Evolutionary conservation across 2,797 vertebrate genomes (phyloP), one percentile per base, ranked within the genome.

Genomic region (Sphaeramia orbicularis): DNA sequence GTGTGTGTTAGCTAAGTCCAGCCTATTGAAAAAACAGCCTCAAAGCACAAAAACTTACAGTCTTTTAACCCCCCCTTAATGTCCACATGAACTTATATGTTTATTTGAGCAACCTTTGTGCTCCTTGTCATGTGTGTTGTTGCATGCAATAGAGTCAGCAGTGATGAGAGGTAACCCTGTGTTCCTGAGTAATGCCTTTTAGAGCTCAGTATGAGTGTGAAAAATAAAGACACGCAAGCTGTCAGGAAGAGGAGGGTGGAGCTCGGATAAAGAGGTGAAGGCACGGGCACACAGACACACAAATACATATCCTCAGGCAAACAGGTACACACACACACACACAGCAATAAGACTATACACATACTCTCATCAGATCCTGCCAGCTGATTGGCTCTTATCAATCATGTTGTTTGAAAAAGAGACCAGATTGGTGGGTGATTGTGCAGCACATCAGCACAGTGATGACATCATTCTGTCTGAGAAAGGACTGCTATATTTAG

Each of bases 381-480:
- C 36, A 53, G 49, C 77, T 14, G 41, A 85, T 84, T 81, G 84
- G 83, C 65, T 83, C 70, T 36, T 58, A 85, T 86, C 70, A 71
- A 73, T 75, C 55, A 7, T 47, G 37, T 67, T 58, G 4, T 67
- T 69, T 36, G 36, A 66, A 61, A 80, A 66, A 64, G 57, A 62
- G 18, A 78, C 54, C 60, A 81, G 64, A 88, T 90, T 87, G 82
- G 80, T 84, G 61, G 74, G 41, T 9, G 27, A 74, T 83, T 72
- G 78, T 79, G 83, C 73, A 65, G 72, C 75, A 74, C 78, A 84
- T 87, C 86, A 84, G 81, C 88, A 82, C 74, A 78, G 74, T 52
- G 76, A 84, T 92, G 91, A 93, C 84, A 84, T 93, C 90, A 91
- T 76, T 74, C 71, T 65, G 87, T 92, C 91, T 92, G 82, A 90